A percentile compares a stretch with the other conserved stretches of the same genome.
Evolutionary conservation across 2,113 vertebrate genomes (phyloP).

Genomic region (Arizona elegans): DNA sequence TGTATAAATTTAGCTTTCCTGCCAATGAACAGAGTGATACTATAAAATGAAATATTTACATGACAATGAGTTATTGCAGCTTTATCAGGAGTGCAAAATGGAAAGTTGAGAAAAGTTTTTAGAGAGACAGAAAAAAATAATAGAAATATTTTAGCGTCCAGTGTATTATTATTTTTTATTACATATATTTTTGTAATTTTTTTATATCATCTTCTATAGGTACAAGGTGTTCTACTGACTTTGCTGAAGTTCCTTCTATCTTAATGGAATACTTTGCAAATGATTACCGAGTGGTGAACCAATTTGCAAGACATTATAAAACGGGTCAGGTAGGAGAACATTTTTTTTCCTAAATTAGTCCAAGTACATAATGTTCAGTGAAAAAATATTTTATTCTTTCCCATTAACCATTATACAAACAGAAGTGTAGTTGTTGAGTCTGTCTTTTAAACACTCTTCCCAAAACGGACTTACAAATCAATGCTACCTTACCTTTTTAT

Average conservation of each 20-base stretch:
- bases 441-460: neutral
- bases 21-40: conserved; percentile 63
- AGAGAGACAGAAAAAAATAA: conserved; percentile 46
- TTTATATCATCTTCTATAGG: conserved; percentile 69
- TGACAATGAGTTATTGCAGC: conserved; percentile 63
- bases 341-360: neutral
- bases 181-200: neutral
- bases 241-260: conserved; percentile 96
- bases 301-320: conserved; percentile 94
- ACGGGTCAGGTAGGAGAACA: conserved; percentile 86
- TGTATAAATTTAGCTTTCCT: conserved; percentile 61
- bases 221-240: conserved; percentile 95
- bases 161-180: conserved; percentile 6
- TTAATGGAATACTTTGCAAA: conserved; percentile 98
- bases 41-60: conserved; percentile 71
- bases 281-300: conserved; percentile 91
- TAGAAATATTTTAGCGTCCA: conserved; percentile 42
- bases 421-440: neutral
- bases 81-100: conserved; percentile 64
- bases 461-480: neutral
- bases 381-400: neutral
- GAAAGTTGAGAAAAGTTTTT: conserved; percentile 40
- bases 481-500: neutral
- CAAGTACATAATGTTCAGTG: neutral
- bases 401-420: neutral